Percentiles rank a stretch among this genome's conserved stretches.
Conservation (phyloP, 2,113 vertebrate genomes). For the Physeter macrocephalus region DNA sequence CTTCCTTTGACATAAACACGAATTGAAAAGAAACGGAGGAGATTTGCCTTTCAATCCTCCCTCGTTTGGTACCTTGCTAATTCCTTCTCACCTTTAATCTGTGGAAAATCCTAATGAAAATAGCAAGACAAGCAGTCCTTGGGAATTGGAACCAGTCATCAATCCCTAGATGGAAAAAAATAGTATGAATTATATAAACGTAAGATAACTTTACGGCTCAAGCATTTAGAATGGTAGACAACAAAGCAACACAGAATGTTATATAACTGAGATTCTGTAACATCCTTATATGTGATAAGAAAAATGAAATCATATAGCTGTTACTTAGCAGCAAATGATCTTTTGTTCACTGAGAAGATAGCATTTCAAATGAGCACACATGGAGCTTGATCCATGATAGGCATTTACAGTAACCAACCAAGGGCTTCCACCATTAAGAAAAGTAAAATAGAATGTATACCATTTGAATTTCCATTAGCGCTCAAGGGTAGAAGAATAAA, state of each 20-base stretch:
- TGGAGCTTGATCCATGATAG: background rate
- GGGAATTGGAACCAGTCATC: background rate
- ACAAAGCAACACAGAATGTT: background rate
- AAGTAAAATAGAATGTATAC: constrained; percentile 45
- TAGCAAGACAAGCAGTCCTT: background rate
- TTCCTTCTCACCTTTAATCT: background rate
- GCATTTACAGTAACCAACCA: constrained; percentile 41
- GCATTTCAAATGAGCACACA: background rate
- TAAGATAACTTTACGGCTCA: background rate
- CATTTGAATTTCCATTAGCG: background rate
- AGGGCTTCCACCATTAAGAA: constrained; percentile 49
- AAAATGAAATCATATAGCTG: background rate
- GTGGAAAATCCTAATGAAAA: background rate
- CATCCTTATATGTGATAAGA: background rate
- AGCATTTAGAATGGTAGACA: background rate
- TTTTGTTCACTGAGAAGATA: background rate
- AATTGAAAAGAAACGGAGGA: background rate
- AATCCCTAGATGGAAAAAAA: background rate
- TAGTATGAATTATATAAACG: background rate
- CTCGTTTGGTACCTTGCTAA: background rate
- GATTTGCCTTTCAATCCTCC: background rate
- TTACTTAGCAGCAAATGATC: background rate
- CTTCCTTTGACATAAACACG: background rate
- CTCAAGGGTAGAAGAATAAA: constrained; percentile 44
- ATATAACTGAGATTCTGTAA: background rate